These are phyloP conservation scores for Todiramphus saurophagus DNA, from an alignment of 2,113 vertebrate genomes.

Conservation along the genomic window DNA sequence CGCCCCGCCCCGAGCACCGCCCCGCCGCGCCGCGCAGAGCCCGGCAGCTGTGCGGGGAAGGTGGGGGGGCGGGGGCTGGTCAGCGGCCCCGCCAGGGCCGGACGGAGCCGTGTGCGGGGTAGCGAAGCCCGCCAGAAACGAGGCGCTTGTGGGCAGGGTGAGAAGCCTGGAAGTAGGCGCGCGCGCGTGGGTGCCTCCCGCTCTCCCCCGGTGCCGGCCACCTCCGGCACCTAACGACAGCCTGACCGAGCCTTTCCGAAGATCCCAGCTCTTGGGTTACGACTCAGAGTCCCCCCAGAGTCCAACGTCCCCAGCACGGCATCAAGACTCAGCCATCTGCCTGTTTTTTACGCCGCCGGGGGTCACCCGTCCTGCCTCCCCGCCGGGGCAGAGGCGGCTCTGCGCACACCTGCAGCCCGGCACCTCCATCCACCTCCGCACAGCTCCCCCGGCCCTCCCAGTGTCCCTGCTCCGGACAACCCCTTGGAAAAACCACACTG, in stretches of 20 bases:
- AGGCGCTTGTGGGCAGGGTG: neutral
- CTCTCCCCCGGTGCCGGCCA: rapidly evolving
- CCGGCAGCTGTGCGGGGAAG: too few species aligned
- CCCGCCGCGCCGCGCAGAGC: too few species aligned
- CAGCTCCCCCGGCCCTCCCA: neutral
- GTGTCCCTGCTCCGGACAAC: too few species aligned
- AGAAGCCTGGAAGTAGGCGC: neutral
- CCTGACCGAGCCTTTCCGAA: neutral
- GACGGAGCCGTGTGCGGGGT: neutral
- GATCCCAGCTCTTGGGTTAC: too few species aligned
- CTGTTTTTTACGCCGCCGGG: neutral
- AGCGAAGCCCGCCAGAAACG: rapidly evolving
- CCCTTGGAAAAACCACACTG: too few species aligned
- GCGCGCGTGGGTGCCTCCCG: neutral
- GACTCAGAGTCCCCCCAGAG: neutral
- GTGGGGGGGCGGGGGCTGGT: neutral
- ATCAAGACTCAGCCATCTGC: rapidly evolving
- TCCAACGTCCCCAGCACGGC: rapidly evolving
- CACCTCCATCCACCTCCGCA: neutral
- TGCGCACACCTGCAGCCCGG: rapidly evolving
- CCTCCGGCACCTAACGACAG: too few species aligned
- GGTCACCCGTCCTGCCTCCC: rapidly evolving
- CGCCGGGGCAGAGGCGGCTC: rapidly evolving
- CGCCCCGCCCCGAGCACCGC: neutral
- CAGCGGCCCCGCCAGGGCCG: too few species aligned